These are phyloP conservation scores for Drosophila albomicans DNA, from an alignment of 1,140 invertebrate genomes.

Conservation along the genomic window DNA sequence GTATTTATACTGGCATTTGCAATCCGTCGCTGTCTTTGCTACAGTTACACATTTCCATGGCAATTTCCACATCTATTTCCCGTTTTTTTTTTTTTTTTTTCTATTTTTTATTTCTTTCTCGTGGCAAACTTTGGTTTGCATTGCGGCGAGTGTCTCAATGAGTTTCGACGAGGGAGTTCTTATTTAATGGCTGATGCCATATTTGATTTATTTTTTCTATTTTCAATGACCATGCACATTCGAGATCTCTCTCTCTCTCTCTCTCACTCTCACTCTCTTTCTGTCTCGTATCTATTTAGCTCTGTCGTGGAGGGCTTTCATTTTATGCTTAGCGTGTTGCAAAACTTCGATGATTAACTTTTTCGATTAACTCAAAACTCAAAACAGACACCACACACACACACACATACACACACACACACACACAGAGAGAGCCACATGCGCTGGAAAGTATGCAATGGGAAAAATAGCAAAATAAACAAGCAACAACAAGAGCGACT, in stretches of 20 bases:
- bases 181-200: slow-evolving; percentile 25
- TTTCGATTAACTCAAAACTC: slow-evolving; percentile 80
- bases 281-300: not conserved
- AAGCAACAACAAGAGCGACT: slow-evolving; percentile 31
- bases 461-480: slow-evolving; percentile 50
- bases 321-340: slow-evolving; percentile 57
- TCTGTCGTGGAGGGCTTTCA: slow-evolving; percentile 4
- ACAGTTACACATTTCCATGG: slow-evolving; percentile 2
- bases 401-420: slow-evolving; percentile 26
- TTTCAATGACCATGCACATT: slow-evolving; percentile 67
- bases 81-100: not conserved
- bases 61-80: not conserved
- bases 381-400: slow-evolving; percentile 54
- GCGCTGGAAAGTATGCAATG: slow-evolving; percentile 56
- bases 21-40: not conserved
- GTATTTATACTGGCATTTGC: not conserved
- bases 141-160: slow-evolving; percentile 2
- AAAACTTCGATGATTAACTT: slow-evolving; percentile 82
- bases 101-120: not conserved
- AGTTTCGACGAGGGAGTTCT: slow-evolving; percentile 2
- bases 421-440: slow-evolving; percentile 21
- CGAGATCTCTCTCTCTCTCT: not conserved
- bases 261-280: not conserved
- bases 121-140: not conserved
- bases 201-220: slow-evolving; percentile 42